These are phyloP conservation scores for Arothron firmamentum DNA, from an alignment of 2,113 vertebrate genomes.

Conservation along the genomic window DNA sequence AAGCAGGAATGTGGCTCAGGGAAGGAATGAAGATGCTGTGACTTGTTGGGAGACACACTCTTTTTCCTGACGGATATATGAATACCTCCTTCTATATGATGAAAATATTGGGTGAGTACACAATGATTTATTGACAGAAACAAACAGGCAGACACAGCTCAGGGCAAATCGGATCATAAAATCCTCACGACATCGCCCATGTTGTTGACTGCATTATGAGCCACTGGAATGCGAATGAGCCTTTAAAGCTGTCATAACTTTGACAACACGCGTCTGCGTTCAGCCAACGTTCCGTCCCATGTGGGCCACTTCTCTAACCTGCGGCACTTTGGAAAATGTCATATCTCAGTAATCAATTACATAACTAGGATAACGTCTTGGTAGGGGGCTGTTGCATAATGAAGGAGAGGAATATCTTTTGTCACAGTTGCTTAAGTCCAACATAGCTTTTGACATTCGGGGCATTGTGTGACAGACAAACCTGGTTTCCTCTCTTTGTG, in stretches of 20 bases:
- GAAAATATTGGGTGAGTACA: slow-evolving; percentile 76
- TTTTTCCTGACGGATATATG: slow-evolving; percentile 48
- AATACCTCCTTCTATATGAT: slow-evolving; percentile 54
- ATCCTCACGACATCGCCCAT: neutral
- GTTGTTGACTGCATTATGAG: slow-evolving; percentile 5
- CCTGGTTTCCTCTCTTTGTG: slow-evolving; percentile 48
- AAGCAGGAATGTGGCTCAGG: slow-evolving; percentile 60
- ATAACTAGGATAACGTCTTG: slow-evolving; percentile 33
- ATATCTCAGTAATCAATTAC: slow-evolving; percentile 36
- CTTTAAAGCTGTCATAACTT: slow-evolving; percentile 28
- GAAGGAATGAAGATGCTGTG: slow-evolving; percentile 68
- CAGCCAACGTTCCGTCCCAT: slow-evolving; percentile 12
- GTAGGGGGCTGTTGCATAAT: slow-evolving; percentile 26
- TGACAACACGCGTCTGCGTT: slow-evolving; percentile 5
- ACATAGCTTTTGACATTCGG: slow-evolving; percentile 37
- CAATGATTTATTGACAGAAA: slow-evolving; percentile 1
- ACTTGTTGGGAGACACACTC: slow-evolving; percentile 45
- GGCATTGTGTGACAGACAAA: slow-evolving; percentile 41
- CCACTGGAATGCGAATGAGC: slow-evolving; percentile 13
- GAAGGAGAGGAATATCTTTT: slow-evolving; percentile 23
- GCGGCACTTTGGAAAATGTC: slow-evolving; percentile 12
- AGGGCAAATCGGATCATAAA: slow-evolving; percentile 9
- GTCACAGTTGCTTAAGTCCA: slow-evolving; percentile 23
- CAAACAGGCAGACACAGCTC: neutral
- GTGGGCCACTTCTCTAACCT: slow-evolving; percentile 14